These are phyloP conservation scores for Syrrhaptes paradoxus DNA, from an alignment of 2,113 vertebrate genomes.

Conservation along the genomic window DNA sequence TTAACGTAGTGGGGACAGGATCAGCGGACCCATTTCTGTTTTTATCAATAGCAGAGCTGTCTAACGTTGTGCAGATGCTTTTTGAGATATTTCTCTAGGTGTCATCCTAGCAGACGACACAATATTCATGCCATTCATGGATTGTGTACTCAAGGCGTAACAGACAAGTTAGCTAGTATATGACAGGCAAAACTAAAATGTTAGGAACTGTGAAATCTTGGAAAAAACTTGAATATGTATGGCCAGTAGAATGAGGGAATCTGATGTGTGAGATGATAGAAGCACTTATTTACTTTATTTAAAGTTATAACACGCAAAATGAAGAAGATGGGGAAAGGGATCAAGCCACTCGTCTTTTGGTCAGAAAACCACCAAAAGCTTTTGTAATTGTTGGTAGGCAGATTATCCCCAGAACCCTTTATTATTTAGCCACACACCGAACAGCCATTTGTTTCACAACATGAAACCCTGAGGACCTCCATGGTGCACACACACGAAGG, in stretches of 20 bases:
- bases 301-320: neutral
- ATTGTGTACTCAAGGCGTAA: neutral
- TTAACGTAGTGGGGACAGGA: neutral
- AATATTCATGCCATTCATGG: neutral
- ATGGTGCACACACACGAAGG: neutral
- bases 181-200: neutral
- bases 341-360: neutral
- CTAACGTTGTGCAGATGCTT: neutral
- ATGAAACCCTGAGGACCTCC: neutral
- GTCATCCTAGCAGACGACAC: neutral
- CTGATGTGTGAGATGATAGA: neutral
- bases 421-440: neutral
- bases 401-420: neutral
- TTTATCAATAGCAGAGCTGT: conserved; percentile 3
- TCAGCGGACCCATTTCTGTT: neutral
- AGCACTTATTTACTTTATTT: neutral
- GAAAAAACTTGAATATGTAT: neutral
- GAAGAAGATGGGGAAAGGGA: neutral
- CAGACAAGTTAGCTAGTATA: neutral
- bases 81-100: neutral
- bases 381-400: neutral
- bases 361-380: neutral
- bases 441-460: neutral
- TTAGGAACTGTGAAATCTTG: neutral
- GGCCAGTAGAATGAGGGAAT: neutral